Base-by-base conservation (phyloP, 2,888 invertebrate species). In the Boloria selene region DNA sequence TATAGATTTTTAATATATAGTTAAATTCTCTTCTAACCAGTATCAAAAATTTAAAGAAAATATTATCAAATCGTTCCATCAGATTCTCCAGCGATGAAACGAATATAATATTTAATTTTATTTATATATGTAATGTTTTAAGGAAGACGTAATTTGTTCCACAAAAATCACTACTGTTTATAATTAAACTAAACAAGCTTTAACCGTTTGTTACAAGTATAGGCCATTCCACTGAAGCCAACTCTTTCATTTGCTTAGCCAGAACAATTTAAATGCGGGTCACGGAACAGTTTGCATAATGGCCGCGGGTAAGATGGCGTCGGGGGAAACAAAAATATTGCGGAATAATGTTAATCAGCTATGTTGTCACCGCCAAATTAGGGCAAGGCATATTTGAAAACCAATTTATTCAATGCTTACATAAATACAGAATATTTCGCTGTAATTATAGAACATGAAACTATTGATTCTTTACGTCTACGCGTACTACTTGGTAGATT, bases 281-380 rank as follows among this genome's bases (percentile, higher is more conserved):
- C 79, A 77, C 78, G 73, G 64, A 61, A 64, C 69, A 59, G 75
- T 75, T 75, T 77, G 72, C 72, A 72, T 72, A 71, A 72, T 80
- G 75, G 73, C 73, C 70, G 58, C 44, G 69, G 74, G 74, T 77
- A 76, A 76, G 72, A 66, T 50, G 66, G 69, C 73, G 56, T 67
- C 71, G 70, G 56, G 70, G 71, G 69, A 76, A 75, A 73, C 74
- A 79, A 79, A 64, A 79, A 79, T 79, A 78, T 80, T 54, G 75
- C 68, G 73, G 74, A 74, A 74, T 74, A 77, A 78, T 79, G 80
- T 75, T 78, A 77, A 79, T 79, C 73, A 70, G 67, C 61, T 16
- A 65, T 62, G 51, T 62, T 59, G 65, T 55, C 68, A 38, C 50
- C 65, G 50, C 65, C 52, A 17, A 68, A 68, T 68, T 65, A 65